Evolutionary conservation across 2,113 vertebrate species (phyloP).

Genomic region (Helogale parvula): DNA sequence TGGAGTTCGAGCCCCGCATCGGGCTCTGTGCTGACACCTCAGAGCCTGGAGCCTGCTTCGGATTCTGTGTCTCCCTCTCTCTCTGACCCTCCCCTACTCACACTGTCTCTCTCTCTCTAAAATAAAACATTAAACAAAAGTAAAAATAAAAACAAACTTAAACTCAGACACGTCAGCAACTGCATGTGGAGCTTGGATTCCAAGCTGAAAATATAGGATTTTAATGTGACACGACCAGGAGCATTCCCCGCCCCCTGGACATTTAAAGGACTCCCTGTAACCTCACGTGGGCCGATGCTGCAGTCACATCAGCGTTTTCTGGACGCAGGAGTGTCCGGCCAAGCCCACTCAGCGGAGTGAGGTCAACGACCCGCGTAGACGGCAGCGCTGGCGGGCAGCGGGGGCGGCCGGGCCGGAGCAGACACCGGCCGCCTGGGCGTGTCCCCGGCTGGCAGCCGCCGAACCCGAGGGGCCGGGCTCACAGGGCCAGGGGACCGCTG

Average conservation of each 20-base stretch:
- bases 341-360: rapidly evolving
- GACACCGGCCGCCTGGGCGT: rapidly evolving
- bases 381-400: rapidly evolving
- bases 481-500: not conserved
- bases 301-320: not conserved
- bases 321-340: rapidly evolving
- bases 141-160: too few species aligned
- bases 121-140: too few species aligned
- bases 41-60: too few species aligned
- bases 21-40: too few species aligned
- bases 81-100: too few species aligned
- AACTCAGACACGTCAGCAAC: not conserved
- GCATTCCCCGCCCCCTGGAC: rapidly evolving
- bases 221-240: rapidly evolving
- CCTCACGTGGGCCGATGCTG: not conserved
- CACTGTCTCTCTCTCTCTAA: too few species aligned
- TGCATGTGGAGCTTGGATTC: not conserved
- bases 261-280: rapidly evolving
- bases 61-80: too few species aligned
- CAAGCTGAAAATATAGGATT: too few species aligned
- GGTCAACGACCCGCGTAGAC: rapidly evolving
- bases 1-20: too few species aligned
- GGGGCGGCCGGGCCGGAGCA: too few species aligned
- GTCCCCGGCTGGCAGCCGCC: not conserved
- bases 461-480: too few species aligned